Evolutionary conservation across 2,888 invertebrate genomes (phyloP).

Genomic region (Apantesis nais): DNA sequence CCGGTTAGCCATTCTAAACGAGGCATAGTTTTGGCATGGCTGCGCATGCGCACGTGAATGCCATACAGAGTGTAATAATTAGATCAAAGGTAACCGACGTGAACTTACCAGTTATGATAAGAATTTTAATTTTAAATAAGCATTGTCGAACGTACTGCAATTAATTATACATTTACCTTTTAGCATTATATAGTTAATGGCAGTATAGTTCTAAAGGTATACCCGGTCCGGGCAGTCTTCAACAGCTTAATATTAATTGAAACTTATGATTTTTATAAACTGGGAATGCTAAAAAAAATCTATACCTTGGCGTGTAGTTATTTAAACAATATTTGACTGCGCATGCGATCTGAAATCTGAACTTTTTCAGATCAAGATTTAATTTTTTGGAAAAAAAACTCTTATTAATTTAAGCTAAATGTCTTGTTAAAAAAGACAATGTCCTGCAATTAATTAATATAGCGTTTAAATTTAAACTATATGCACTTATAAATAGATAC

Average conservation of each 20-base stretch:
- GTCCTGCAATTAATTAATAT: too few species aligned
- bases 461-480: too few species aligned
- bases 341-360: too few species aligned
- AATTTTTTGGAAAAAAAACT: too few species aligned
- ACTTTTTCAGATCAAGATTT: too few species aligned
- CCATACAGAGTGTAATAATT: constrained; percentile 72
- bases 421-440: too few species aligned
- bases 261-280: too few species aligned
- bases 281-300: too few species aligned
- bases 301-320: too few species aligned
- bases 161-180: constrained; percentile 18
- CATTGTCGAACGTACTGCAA: constrained; percentile 18
- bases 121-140: constrained; percentile 40
- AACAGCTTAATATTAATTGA: not conserved
- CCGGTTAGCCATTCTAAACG: constrained; percentile 42
- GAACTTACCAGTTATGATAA: constrained; percentile 40
- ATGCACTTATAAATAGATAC: too few species aligned
- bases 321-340: too few species aligned
- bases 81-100: constrained; percentile 76
- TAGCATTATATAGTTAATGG: not conserved
- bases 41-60: constrained; percentile 65
- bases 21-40: constrained; percentile 59
- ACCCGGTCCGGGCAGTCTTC: not conserved
- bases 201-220: not conserved
- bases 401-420: too few species aligned